A percentile compares a stretch with the other conserved stretches of the same genome.
Evolutionary conservation across 2,113 vertebrate species (phyloP).

Genomic region (Periophthalmodon schlosseri): DNA sequence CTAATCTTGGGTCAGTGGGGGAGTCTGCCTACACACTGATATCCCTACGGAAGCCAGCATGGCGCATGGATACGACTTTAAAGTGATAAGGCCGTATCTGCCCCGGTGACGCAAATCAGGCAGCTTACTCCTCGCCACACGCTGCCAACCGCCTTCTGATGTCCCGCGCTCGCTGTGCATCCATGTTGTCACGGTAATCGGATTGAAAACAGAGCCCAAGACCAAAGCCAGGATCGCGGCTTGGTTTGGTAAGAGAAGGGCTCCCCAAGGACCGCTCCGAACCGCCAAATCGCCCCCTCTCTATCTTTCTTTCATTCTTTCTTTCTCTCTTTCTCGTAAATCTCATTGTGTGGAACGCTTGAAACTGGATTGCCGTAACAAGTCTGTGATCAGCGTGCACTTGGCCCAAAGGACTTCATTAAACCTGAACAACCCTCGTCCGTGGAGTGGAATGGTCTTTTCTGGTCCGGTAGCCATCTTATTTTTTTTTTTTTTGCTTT

Average conservation of each 20-base stretch:
- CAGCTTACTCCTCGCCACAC: not conserved
- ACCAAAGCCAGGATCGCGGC: conserved; percentile 59
- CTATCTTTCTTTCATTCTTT: too few relatives aligned
- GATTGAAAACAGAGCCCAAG: conserved; percentile 64
- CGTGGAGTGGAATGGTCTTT: conserved; percentile 1
- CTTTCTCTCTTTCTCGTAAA: conserved; percentile 65
- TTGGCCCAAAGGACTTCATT: conserved; percentile 83
- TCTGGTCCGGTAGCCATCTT: not conserved
- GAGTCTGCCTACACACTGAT: not conserved
- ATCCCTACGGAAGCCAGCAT: not conserved
- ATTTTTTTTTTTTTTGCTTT: too few relatives aligned
- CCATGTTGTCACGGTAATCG: conserved; percentile 69
- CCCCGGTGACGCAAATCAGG: conserved; percentile 20
- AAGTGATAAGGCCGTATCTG: conserved; percentile 16
- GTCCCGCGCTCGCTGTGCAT: conserved; percentile 52
- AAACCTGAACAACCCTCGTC: conserved; percentile 75
- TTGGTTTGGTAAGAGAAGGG: conserved; percentile 54
- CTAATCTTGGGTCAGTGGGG: conserved; percentile 26
- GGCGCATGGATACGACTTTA: conserved; percentile 9
- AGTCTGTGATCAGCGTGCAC: conserved; percentile 79
- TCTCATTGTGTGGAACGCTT: conserved; percentile 83
- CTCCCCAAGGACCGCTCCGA: conserved; percentile 76
- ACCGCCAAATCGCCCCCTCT: conserved; percentile 23
- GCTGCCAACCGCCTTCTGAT: conserved; percentile 13
- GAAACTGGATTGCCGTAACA: conserved; percentile 82